phyloP scores from a whole-genome alignment of 2,797 vertebrate species.

The Leptatherina wallacei region DNA sequence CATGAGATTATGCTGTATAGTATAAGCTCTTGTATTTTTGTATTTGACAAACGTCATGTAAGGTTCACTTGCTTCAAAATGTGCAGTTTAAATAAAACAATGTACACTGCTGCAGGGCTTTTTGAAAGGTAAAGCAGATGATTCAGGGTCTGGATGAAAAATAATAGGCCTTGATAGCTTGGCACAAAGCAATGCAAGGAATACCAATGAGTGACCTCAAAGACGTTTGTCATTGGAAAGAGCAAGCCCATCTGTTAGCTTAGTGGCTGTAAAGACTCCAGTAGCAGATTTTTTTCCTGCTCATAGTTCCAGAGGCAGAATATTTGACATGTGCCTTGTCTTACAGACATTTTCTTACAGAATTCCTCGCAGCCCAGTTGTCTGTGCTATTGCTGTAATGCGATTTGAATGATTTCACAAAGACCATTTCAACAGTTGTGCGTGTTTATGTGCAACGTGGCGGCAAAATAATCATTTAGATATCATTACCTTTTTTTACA shows the following conservation, averaged over 20 bases:
- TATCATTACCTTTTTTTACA: constrained; percentile 56
- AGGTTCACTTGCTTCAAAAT: constrained; percentile 26
- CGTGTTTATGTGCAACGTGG: constrained; percentile 58
- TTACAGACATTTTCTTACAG: constrained; percentile 42
- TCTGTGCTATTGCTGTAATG: constrained; percentile 49
- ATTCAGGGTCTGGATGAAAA: constrained; percentile 43
- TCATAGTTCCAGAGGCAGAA: constrained; percentile 41
- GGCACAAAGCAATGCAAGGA: constrained; percentile 50
- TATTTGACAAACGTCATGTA: constrained; percentile 12
- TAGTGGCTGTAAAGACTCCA: constrained; percentile 50
- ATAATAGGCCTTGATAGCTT: constrained; percentile 46
- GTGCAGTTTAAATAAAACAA: constrained; percentile 41
- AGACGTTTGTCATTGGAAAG: constrained; percentile 62
- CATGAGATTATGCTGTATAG: background rate
- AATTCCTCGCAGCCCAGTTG: constrained; percentile 27
- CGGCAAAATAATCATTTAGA: constrained; percentile 68
- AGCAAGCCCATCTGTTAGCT: constrained; percentile 57
- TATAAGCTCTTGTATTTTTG: constrained; percentile 1
- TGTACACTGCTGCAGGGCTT: constrained; percentile 34
- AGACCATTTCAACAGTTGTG: constrained; percentile 27
- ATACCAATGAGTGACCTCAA: constrained; percentile 70
- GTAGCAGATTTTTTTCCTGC: constrained; percentile 34
- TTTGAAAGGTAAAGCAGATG: constrained; percentile 40
- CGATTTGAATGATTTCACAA: constrained; percentile 45
- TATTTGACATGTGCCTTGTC: constrained; percentile 27